Percentiles rank a stretch among this genome's conserved stretches.
phyloP scores from a whole-genome alignment of 2,888 invertebrate genomes.

The Neria commutata region DNA sequence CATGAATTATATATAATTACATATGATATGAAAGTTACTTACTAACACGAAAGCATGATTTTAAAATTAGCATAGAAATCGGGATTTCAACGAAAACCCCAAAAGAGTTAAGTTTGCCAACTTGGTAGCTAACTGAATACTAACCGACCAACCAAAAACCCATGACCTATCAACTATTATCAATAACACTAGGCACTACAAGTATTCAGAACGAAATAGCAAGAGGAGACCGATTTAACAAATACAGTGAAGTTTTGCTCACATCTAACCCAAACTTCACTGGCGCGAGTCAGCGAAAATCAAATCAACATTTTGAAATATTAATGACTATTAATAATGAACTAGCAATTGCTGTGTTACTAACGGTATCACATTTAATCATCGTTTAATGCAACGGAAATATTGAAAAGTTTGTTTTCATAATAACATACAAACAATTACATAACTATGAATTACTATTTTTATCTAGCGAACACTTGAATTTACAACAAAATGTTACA shows the following conservation, averaged over 20 bases:
- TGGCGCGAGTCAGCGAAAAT: too few species aligned
- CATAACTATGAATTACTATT: constrained; percentile 1
- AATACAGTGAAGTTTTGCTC: too few species aligned
- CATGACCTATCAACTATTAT: not conserved
- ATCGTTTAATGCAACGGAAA: too few species aligned
- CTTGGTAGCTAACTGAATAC: not conserved
- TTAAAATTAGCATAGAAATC: not conserved
- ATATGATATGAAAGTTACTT: not conserved
- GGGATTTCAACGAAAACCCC: not conserved
- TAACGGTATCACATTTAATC: too few species aligned
- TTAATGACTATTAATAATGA: too few species aligned
- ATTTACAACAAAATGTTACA: constrained; percentile 25
- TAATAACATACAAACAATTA: not conserved
- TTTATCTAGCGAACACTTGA: constrained; percentile 21
- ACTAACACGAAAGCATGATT: not conserved
- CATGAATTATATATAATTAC: not conserved
- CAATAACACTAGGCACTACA: not conserved
- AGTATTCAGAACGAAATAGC: constrained; percentile 8
- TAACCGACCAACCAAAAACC: not conserved
- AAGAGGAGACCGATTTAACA: too few species aligned
- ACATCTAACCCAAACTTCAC: too few species aligned
- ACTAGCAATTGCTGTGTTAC: too few species aligned
- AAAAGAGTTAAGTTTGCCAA: not conserved
- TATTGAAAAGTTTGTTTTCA: constrained; percentile 14
- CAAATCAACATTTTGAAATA: too few species aligned